A percentile compares a stretch with the other conserved stretches of the same genome.
phyloP scores from a whole-genome alignment of 2,888 invertebrate genomes.

The Smittia sp. region DNA sequence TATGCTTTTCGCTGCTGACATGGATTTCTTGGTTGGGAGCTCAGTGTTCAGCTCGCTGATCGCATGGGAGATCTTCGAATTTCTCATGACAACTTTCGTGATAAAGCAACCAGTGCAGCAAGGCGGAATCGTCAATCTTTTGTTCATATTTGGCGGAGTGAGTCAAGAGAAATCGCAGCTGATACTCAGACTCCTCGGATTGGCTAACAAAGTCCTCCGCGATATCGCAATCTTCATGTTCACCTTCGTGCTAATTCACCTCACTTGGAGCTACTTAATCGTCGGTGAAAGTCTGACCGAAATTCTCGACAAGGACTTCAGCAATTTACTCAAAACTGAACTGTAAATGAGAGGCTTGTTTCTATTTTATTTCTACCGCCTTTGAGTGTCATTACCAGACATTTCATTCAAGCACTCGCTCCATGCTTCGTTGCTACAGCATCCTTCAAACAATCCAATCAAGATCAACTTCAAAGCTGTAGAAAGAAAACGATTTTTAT shows the following conservation, averaged over 20 bases:
- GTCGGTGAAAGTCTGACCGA: conserved; percentile 11
- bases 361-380: background rate
- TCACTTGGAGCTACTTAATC: conserved; percentile 13
- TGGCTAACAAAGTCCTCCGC: conserved; percentile 25
- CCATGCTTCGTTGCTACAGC: background rate
- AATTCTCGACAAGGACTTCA: conserved; percentile 35
- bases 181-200: background rate
- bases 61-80: conserved; percentile 29
- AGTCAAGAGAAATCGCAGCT: background rate
- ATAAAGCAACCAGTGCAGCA: background rate
- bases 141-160: background rate
- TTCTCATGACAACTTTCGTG: conserved; percentile 29
- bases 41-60: conserved; percentile 14
- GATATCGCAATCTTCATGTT: conserved; percentile 38
- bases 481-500: background rate
- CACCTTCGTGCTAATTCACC: conserved; percentile 24
- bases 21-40: conserved; percentile 17
- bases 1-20: background rate
- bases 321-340: conserved; percentile 1
- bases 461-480: background rate
- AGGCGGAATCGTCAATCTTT: background rate
- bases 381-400: background rate
- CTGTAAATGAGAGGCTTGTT: background rate
- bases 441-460: conserved; percentile 9
- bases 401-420: background rate